phyloP scores from a whole-genome alignment of 2,113 vertebrate genomes.

The Rhipidura dahli region DNA sequence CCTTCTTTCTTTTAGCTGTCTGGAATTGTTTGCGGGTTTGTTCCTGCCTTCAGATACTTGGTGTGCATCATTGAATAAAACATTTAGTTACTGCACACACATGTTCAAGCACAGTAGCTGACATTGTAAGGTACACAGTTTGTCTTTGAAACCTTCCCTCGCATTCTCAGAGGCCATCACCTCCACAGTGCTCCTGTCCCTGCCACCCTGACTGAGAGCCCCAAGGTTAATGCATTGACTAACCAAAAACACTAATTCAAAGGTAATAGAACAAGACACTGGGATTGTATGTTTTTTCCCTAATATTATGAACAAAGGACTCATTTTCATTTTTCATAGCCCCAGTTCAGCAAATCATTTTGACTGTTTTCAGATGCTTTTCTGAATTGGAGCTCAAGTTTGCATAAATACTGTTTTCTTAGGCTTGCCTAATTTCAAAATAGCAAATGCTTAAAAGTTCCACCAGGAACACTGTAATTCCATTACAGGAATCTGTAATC shows the following conservation, averaged over 20 bases:
- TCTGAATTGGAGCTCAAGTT: slow-evolving; percentile 3
- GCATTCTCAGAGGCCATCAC: slow-evolving; percentile 45
- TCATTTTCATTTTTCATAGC: not conserved
- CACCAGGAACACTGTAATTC: not conserved
- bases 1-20: slow-evolving; percentile 67
- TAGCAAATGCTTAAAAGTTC: not conserved
- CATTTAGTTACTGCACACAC: slow-evolving; percentile 59
- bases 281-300: not conserved
- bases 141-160: slow-evolving; percentile 51
- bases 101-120: slow-evolving; percentile 62
- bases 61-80: slow-evolving; percentile 66
- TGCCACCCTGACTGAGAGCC: slow-evolving; percentile 37
- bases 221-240: slow-evolving; percentile 68
- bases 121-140: slow-evolving; percentile 64
- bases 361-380: not conserved
- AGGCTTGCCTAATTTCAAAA: not conserved
- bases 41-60: slow-evolving; percentile 61
- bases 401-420: not conserved
- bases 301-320: not conserved
- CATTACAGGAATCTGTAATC: not conserved
- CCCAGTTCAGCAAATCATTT: not conserved
- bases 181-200: slow-evolving; percentile 16
- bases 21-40: slow-evolving; percentile 61
- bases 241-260: not conserved
- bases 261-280: not conserved